Evolutionary conservation across 2,888 invertebrate species (phyloP).

Genomic region (Tridacna crocea): DNA sequence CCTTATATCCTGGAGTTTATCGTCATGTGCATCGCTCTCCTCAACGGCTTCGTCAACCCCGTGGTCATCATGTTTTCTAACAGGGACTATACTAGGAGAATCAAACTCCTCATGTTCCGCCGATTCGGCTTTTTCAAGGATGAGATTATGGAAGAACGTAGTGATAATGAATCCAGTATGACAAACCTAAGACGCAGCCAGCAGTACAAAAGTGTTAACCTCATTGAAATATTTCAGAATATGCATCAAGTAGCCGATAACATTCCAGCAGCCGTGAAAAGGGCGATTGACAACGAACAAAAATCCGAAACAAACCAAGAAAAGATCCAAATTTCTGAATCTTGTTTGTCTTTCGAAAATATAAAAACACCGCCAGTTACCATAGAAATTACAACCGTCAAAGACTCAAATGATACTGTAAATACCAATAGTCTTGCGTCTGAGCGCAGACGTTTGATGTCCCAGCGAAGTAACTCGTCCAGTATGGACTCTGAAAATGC

Average conservation of each 20-base stretch:
- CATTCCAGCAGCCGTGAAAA: constrained; percentile 6
- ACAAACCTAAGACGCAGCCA: constrained; percentile 33
- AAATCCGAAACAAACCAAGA: background rate
- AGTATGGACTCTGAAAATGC: constrained; percentile 31
- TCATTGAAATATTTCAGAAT: constrained; percentile 17
- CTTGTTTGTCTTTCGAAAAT: background rate
- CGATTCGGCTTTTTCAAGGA: constrained; percentile 38
- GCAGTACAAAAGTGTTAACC: constrained; percentile 14
- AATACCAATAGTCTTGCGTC: background rate
- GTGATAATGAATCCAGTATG: constrained; percentile 46
- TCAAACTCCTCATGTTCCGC: constrained; percentile 39
- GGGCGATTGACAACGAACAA: background rate
- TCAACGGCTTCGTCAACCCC: constrained; percentile 75
- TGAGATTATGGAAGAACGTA: constrained; percentile 35
- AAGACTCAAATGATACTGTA: background rate
- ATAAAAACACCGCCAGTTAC: background rate
- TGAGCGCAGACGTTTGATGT: constrained; percentile 39
- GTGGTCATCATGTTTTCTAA: constrained; percentile 72
- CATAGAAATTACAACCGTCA: background rate
- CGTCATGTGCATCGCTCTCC: constrained; percentile 72
- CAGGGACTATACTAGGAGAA: constrained; percentile 64
- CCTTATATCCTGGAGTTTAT: constrained; percentile 73
- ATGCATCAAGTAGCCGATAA: constrained; percentile 1
- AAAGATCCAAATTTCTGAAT: background rate
- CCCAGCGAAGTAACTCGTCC: constrained; percentile 31